Evolutionary conservation across 2,888 invertebrate genomes (phyloP).

Genomic region (Agrochola litura): DNA sequence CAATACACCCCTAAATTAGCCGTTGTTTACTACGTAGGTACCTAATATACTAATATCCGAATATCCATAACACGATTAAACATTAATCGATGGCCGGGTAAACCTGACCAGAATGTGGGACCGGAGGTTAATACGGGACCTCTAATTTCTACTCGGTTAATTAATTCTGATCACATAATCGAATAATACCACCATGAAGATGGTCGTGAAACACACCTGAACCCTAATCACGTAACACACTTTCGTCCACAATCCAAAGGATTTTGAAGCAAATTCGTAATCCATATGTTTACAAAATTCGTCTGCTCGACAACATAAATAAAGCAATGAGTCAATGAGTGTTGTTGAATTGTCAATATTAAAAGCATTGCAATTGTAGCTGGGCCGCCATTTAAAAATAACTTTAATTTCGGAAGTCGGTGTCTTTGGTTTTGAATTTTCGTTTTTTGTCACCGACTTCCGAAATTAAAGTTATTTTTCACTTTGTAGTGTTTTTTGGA

Average conservation of each 20-base stretch:
- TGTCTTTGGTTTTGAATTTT: too few relatives aligned
- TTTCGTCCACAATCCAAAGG: background rate
- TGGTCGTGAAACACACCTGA: constrained; percentile 30
- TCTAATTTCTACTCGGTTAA: constrained; percentile 37
- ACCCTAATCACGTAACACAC: too few relatives aligned
- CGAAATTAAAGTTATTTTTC: too few relatives aligned
- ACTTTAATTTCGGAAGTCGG: too few relatives aligned
- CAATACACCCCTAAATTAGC: constrained; percentile 17
- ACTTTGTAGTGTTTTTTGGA: too few relatives aligned
- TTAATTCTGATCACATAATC: constrained; percentile 54
- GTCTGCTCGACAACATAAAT: background rate
- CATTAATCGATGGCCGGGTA: constrained; percentile 32
- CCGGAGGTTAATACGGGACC: constrained; percentile 25
- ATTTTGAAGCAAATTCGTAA: background rate
- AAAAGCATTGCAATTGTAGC: background rate
- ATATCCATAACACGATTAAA: constrained; percentile 40
- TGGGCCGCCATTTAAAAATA: constrained; percentile 20
- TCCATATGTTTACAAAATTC: background rate
- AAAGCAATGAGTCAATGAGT: background rate
- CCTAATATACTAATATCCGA: background rate
- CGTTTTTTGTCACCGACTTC: too few relatives aligned
- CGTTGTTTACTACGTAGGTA: constrained; percentile 22
- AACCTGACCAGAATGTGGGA: constrained; percentile 32
- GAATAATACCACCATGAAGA: constrained; percentile 25
- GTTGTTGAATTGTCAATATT: background rate